Base-by-base conservation (phyloP, 2,888 invertebrate species). In the Adelphocoris suturalis region DNA sequence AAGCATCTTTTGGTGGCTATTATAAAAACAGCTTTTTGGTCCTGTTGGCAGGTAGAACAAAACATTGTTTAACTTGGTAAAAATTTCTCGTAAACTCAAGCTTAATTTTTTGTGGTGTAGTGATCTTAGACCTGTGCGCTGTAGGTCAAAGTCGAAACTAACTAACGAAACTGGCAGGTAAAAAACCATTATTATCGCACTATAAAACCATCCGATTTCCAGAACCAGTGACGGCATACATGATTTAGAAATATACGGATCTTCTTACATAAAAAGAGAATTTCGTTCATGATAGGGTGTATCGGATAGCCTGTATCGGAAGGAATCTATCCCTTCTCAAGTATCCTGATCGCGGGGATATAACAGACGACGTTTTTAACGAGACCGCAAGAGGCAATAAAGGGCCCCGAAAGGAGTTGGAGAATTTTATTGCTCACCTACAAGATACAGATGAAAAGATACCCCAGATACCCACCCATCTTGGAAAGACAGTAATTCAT, bases 371-470 rank as follows among this genome's bases (percentile, higher is more conserved):
- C 86, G 19, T 86, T 75, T 86, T 86, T 86, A 86, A 86, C 80
- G 89, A 89, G 89, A 61, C 89, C 89, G 52, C 80, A 78, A 68
- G 68, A 68, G 46, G 89, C 28, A 89, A 89, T 57, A 81, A 89
- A 78, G 28, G 87, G 68, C 61, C 28, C 86, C 86, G 61, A 86
- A 55, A 57, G 46, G 23, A 46, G 19, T 55, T 89, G 19, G 48
- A 76, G 48, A 46, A 23, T 86, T 86, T 86, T 86, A 86, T 86
- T 86, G 75, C 75, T 86, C 68, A 37, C 68, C 48, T 86, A 61
- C 86, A 76, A 16, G 86, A 86, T 78, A 76, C 68, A 86, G 86
- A 86, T 86, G 86, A 68, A 86, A 86, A 86, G 85, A 86, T 86
- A 86, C 55, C 14, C 57, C 55, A 52, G 52, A 82, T 68, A 68